Conservation (phyloP, 2,888 invertebrate genomes). For the Magallana nippona region DNA sequence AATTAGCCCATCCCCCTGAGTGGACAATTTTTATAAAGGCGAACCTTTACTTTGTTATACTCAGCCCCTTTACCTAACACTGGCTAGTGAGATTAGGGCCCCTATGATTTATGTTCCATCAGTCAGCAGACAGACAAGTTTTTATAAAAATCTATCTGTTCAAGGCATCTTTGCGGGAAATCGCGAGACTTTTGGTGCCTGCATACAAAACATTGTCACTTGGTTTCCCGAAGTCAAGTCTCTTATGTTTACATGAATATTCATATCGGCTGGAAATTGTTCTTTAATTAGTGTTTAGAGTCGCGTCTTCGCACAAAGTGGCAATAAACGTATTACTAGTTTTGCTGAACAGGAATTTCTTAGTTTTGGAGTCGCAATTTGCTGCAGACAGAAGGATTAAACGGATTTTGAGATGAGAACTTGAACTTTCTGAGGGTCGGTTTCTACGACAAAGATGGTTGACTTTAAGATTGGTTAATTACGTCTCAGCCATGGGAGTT, state of each 20-base stretch:
- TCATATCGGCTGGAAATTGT: neutral
- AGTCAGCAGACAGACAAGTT: too few relatives aligned
- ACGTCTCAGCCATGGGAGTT: neutral
- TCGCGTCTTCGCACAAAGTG: neutral
- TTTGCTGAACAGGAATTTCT: neutral
- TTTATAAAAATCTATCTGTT: too few relatives aligned
- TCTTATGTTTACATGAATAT: neutral
- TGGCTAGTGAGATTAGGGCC: too few relatives aligned
- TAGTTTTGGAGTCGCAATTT: neutral
- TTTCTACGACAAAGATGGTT: too few relatives aligned
- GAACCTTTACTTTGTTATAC: too few relatives aligned
- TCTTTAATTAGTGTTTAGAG: slow-evolving; percentile 13
- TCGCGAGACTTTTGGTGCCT: neutral
- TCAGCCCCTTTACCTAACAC: too few relatives aligned
- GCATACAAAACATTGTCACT: neutral
- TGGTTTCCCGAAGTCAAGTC: neutral
- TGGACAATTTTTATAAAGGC: too few relatives aligned
- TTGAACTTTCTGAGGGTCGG: too few relatives aligned
- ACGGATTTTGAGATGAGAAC: too few relatives aligned
- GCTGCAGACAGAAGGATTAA: neutral
- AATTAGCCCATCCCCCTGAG: too few relatives aligned
- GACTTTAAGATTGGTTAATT: neutral
- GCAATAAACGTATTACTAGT: neutral
- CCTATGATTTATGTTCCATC: too few relatives aligned
- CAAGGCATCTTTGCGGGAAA: neutral